Conservation (phyloP, 53 echinoderm and acorn worm genomes). For the Pentamera pediparva region DNA sequence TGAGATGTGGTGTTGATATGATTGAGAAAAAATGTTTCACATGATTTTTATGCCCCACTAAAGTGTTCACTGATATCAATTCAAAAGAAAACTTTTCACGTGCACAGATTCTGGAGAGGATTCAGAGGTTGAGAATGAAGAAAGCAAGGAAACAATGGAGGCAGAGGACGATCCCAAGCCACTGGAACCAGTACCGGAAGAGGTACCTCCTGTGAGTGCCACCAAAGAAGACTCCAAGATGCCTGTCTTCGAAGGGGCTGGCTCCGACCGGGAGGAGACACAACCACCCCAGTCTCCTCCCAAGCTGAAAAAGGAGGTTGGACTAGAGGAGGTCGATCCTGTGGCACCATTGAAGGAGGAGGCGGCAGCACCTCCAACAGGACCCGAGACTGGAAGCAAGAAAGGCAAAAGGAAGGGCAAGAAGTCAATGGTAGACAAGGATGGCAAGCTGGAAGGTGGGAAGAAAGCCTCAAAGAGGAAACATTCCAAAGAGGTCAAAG, state of each 20-base stretch:
- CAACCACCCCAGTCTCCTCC: constrained; percentile 17
- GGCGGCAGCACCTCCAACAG: not conserved
- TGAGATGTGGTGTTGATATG: too few species aligned
- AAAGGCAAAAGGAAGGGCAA: constrained; percentile 13
- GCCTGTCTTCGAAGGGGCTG: constrained; percentile 38
- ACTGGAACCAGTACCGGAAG: constrained; percentile 19
- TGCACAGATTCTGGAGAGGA: constrained; percentile 28
- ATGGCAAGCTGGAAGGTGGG: constrained; percentile 45
- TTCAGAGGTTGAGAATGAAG: constrained; percentile 31
- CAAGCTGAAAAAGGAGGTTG: constrained; percentile 12
- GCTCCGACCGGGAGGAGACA: constrained; percentile 9
- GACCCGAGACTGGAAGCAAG: constrained; percentile 3
- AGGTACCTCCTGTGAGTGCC: not conserved
- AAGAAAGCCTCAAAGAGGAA: constrained; percentile 42
- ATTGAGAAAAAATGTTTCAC: too few species aligned
- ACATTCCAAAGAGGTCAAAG: constrained; percentile 30
- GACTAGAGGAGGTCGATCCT: not conserved
- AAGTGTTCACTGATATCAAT: too few species aligned
- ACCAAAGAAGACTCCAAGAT: constrained; percentile 47
- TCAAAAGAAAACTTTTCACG: too few species aligned
- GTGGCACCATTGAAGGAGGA: constrained; percentile 7
- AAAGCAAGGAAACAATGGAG: constrained; percentile 4
- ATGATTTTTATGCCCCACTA: too few species aligned
- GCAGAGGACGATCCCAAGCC: constrained; percentile 12
- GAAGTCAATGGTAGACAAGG: not conserved